These are phyloP conservation scores for Phoxinus phoxinus DNA, from an alignment of 2,113 vertebrate species.

Conservation along the genomic window DNA sequence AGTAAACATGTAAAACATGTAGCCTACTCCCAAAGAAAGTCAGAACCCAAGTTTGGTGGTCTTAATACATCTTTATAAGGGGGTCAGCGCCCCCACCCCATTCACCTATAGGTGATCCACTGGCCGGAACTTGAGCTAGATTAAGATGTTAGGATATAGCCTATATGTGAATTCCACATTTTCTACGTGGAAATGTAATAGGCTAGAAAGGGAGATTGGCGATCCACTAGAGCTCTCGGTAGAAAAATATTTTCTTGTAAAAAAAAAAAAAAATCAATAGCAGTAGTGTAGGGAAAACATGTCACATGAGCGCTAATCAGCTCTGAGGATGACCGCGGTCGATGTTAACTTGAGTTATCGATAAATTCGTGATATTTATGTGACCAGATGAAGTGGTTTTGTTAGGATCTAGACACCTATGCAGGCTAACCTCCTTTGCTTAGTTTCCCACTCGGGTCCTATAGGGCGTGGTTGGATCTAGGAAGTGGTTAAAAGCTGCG, in stretches of 20 bases:
- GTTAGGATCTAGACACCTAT: no score
- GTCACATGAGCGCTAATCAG: constrained; percentile 41
- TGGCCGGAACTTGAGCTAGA: neutral
- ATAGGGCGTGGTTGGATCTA: no score
- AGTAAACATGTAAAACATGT: neutral
- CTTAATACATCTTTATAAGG: neutral
- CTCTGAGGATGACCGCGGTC: constrained; percentile 34
- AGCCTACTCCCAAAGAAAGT: no score
- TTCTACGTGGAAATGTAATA: constrained; percentile 6
- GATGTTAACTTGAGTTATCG: constrained; percentile 46
- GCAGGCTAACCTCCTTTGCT: no score
- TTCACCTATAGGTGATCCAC: neutral
- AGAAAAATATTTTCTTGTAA: neutral
- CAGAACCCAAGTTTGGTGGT: no score
- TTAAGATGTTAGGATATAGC: neutral
- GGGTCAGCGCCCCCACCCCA: neutral
- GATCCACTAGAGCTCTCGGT: constrained; percentile 4
- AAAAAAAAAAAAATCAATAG: constrained; percentile 43
- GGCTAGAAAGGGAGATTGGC: neutral
- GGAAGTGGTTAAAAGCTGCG: no score
- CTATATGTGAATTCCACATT: constrained; percentile 16
- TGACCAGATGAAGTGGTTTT: no score
- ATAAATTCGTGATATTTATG: neutral
- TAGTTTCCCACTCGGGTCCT: no score
- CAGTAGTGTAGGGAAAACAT: constrained; percentile 43